phyloP scores from a whole-genome alignment of 2,113 vertebrate genomes.

The Oryzias melastigma region DNA sequence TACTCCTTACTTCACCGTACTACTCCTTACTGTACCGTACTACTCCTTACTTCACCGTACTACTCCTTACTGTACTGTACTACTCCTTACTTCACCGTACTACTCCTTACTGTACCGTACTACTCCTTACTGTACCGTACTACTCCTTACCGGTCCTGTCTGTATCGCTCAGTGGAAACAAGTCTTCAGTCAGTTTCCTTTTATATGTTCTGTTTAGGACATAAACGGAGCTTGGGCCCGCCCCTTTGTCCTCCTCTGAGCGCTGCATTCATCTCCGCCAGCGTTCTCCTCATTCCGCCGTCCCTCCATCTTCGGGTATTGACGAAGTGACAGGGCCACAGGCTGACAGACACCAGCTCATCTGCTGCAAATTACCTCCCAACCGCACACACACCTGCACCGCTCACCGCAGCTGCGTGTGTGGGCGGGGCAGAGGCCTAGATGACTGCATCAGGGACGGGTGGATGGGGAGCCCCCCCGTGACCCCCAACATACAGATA shows the following conservation, averaged over 20 bases:
- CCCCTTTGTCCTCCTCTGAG: constrained; percentile 23
- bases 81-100: too few relatives aligned
- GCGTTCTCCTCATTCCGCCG: constrained; percentile 52
- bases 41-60: too few relatives aligned
- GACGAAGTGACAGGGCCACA: constrained; percentile 67
- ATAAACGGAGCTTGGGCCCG: constrained; percentile 8
- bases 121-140: too few relatives aligned
- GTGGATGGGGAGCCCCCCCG: constrained; percentile 59
- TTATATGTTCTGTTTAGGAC: background rate
- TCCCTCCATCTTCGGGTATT: constrained; percentile 53
- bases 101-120: too few relatives aligned
- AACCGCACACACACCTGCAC: constrained; percentile 70
- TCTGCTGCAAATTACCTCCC: constrained; percentile 72
- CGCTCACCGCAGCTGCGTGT: constrained; percentile 46
- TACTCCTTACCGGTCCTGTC: too few relatives aligned
- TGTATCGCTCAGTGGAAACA: too few relatives aligned
- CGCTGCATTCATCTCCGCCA: constrained; percentile 14
- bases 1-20: too few relatives aligned
- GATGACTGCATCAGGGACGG: too few relatives aligned
- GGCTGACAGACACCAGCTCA: constrained; percentile 65
- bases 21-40: too few relatives aligned
- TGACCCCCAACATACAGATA: constrained; percentile 59
- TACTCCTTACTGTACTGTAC: too few relatives aligned
- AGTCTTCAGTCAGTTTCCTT: background rate
- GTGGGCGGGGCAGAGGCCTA: constrained; percentile 31